Evolutionary conservation across 2,113 vertebrate genomes (phyloP).

Genomic region (Sinocyclocheilus maitianheensis): DNA sequence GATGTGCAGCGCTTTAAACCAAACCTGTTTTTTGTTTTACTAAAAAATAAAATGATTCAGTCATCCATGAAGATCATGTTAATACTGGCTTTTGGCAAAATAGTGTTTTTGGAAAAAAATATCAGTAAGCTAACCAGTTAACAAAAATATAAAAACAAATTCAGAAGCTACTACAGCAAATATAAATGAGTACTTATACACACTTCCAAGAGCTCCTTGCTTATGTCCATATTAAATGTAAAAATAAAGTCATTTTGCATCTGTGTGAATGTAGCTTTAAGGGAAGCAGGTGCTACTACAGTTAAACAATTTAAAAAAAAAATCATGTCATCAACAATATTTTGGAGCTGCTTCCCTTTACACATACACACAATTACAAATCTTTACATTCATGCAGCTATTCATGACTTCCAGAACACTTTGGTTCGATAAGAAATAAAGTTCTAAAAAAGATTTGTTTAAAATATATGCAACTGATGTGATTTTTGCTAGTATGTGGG

Average conservation of each 20-base stretch:
- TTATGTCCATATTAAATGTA: constrained; percentile 6
- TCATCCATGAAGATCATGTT: neutral
- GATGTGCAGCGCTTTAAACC: neutral
- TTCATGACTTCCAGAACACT: constrained; percentile 29
- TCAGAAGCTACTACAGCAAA: neutral
- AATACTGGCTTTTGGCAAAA: neutral
- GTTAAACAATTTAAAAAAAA: neutral
- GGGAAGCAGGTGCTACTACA: neutral
- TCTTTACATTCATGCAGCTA: constrained; percentile 15
- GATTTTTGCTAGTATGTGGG: neutral
- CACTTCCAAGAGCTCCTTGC: neutral
- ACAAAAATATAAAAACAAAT: constrained; percentile 3
- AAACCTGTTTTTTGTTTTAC: neutral
- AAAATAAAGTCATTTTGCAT: neutral
- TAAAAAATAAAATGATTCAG: neutral
- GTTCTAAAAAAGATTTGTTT: neutral
- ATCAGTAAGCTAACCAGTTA: neutral
- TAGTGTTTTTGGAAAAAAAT: neutral
- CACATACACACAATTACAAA: neutral
- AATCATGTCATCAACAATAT: neutral
- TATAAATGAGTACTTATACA: neutral
- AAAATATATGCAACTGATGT: neutral
- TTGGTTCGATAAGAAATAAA: constrained; percentile 27
- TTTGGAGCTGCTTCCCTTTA: constrained; percentile 25
- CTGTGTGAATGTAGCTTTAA: constrained; percentile 9